Base-by-base conservation (phyloP, 2,797 vertebrate genomes). In the Aotus griseimembra region DNA sequence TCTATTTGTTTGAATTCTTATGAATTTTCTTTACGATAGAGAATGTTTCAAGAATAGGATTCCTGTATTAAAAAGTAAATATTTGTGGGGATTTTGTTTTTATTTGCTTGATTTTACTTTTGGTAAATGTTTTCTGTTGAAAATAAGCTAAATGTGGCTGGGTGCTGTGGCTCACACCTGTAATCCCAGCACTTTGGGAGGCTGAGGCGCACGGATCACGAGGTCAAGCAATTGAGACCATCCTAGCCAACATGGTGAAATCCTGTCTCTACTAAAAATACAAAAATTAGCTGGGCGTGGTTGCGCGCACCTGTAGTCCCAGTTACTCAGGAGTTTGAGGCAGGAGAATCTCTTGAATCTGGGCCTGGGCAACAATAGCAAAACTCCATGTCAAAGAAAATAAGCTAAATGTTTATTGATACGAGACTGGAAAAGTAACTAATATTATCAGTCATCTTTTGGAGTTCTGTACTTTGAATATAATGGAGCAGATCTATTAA, bases 41-140 rank as follows among this genome's bases (percentile, higher is more conserved):
- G 4, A 93, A 3, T 22, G 46, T 75, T 26, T 41, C 7, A 75
- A 86, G 26, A 96, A 67, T 88, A 58, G n/a, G 8, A 92, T 93
- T 92, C 80, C 19, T 61, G 4, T 24, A 79, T 79, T 93, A 94
- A 85, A 86, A 92, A 79, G 33, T 70, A 73, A 95, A 87, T n/a
- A 77, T 83, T 64, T 73, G 19, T 64, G 41, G 17, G 13, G 0
- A 3, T 70, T 22, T 26, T 39, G n/a, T 39, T 84, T 52, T 61
- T 19, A 26, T 75, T 20, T 86, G 61, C 30, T 33, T 64, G 30
- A 33, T 55, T 80, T 55, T 30, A 70, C 61, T 46, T 70, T 85
- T 17, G 9, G 3, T 95, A 50, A 33, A 5, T 75, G n/a, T 84
- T 95, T 96, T 88, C 33, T 93, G 80, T 76, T 79, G 7, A 61